Base-by-base conservation (phyloP, 2,888 invertebrate genomes). In the Macrostomum cliftonense region DNA sequence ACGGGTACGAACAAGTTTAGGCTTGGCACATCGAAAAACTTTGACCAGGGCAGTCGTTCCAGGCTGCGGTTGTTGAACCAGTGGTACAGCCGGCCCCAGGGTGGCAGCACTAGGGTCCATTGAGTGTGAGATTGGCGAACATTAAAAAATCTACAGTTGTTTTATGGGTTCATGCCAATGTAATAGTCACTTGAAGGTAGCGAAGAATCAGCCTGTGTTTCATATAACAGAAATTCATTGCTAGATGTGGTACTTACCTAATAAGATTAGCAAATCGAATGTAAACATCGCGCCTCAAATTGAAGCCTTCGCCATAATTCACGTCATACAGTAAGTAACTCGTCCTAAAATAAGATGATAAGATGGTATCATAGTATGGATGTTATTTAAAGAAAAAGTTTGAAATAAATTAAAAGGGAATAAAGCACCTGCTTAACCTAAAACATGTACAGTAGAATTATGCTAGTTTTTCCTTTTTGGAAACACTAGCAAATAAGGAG, bases 251-350 rank as follows among this genome's bases (percentile, higher is more conserved):
- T n/a, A n/a, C n/a, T n/a, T 50, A 76, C 36, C 79, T 75, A 0
- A 85, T 74, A 63, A 91, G 79, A 43, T 83, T 80, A 1, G 91
- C 88, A 60, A 89, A 76, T 57, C 95, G 77, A 75, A 95, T 80
- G 63, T 87, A 95, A 1, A 97, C 93, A 74, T 97, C 95, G 37
- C 95, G 76, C 14, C 91, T 76, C 53, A 97, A 75, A 73, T 97
- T 97, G 64, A 97, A 97, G 0, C 97, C 97, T 74, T 97, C 95
- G 0, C 83, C 81, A 2, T 80, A 81, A 73, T 95, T 95, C 0
- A 95, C 81, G 65, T 91, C 88, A 70, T 91, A 97, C 45, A 95
- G 75, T 48, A 95, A 71, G 61, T 80, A 86, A 60, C 82, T 88
- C 58, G 28, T 28, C 9, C 28, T 28, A 28, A 28, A 40, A 40